Conservation (phyloP, 2,888 invertebrate genomes). For the Agrotis segetum region DNA sequence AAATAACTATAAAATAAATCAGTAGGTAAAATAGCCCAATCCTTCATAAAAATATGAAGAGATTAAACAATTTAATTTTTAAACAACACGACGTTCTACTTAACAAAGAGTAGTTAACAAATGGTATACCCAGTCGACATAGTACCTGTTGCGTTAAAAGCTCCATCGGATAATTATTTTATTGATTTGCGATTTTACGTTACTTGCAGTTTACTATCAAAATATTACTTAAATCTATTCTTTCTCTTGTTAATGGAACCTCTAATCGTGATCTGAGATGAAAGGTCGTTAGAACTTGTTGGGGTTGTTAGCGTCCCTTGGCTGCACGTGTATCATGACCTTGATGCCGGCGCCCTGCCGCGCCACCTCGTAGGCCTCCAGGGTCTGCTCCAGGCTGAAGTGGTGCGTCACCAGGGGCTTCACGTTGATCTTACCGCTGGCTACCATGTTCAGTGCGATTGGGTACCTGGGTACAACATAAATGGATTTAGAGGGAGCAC, state of each 20-base stretch:
- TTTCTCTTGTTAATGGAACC: neutral
- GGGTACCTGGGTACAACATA: slow-evolving; percentile 92
- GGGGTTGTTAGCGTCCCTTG: slow-evolving; percentile 89
- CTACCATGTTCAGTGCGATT: slow-evolving; percentile 94
- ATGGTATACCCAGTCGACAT: slow-evolving; percentile 7
- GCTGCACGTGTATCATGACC: slow-evolving; percentile 95
- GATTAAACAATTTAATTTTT: neutral
- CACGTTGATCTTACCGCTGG: slow-evolving; percentile 94
- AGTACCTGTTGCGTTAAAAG: no score
- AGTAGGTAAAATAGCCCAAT: neutral
- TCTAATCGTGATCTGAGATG: neutral
- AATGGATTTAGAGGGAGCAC: neutral
- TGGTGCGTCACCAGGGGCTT: slow-evolving; percentile 96
- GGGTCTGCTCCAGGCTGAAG: slow-evolving; percentile 94
- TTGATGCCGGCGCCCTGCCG: slow-evolving; percentile 95
- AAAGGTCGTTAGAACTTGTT: slow-evolving; percentile 69
- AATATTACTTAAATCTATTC: neutral
- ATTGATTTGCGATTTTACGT: neutral
- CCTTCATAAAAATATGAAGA: slow-evolving; percentile 9
- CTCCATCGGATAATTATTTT: no score
- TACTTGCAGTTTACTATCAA: neutral
- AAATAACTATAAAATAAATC: neutral
- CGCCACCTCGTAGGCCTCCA: slow-evolving; percentile 96
- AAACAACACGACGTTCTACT: neutral
- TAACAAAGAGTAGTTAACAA: slow-evolving; percentile 17